Evolutionary conservation across 2,797 vertebrate genomes (phyloP).

Genomic region (Xenopus petersii): DNA sequence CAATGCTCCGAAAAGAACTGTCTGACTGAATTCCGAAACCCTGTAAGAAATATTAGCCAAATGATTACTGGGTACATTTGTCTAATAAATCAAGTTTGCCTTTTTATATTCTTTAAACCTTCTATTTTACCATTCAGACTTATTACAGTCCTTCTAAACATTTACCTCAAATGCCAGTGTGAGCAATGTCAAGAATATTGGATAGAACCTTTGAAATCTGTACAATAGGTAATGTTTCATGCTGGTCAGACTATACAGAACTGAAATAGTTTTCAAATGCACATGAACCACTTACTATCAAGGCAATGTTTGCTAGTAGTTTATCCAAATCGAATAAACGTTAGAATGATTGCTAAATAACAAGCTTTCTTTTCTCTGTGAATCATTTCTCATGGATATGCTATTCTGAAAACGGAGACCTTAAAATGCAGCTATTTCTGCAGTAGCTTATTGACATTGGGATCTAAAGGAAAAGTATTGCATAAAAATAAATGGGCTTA

Average conservation of each 20-base stretch:
- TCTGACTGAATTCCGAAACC: neutral
- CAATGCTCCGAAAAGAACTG: neutral
- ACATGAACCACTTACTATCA: neutral
- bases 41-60: neutral
- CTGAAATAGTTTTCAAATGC: too few species aligned
- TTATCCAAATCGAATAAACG: neutral
- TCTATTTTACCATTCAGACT: too few species aligned
- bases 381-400: neutral
- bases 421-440: slow-evolving; percentile 1
- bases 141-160: too few species aligned
- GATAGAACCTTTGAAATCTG: too few species aligned
- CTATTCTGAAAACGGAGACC: neutral
- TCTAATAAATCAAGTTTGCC: neutral
- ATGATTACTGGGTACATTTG: neutral
- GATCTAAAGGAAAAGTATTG: neutral
- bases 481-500: neutral
- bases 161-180: too few species aligned
- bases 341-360: neutral
- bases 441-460: neutral
- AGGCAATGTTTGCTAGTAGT: neutral
- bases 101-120: too few species aligned
- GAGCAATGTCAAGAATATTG: too few species aligned
- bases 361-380: slow-evolving; percentile 1
- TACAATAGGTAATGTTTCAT: too few species aligned
- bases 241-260: too few species aligned